Evolutionary conservation across 2,888 invertebrate species (phyloP).

Genomic region (Steinernema scapterisci): DNA sequence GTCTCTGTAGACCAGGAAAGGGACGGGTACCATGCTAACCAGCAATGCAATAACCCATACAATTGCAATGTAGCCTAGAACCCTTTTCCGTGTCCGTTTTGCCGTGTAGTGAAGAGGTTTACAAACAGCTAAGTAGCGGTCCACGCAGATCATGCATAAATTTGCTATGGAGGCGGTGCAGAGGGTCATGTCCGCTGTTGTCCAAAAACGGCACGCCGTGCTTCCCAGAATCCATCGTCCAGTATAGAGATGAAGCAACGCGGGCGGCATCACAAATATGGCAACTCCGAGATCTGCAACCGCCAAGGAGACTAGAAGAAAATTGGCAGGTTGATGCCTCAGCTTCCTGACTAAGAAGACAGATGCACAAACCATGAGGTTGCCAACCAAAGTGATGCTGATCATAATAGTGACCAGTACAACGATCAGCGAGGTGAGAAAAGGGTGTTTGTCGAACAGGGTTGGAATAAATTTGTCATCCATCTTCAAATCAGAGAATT

Average conservation of each 20-base stretch:
- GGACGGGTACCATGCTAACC: conserved; percentile 87
- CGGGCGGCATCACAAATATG: conserved; percentile 72
- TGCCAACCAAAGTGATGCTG: conserved; percentile 71
- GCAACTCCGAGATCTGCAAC: conserved; percentile 72
- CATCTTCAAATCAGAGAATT: background rate
- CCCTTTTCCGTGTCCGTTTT: conserved; percentile 79
- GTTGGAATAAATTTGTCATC: background rate
- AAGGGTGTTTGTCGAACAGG: conserved; percentile 35
- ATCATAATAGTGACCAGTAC: conserved; percentile 70
- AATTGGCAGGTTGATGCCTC: conserved; percentile 54
- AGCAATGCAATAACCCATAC: conserved; percentile 93
- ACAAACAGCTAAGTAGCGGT: conserved; percentile 72
- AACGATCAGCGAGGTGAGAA: conserved; percentile 41
- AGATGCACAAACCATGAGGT: conserved; percentile 71
- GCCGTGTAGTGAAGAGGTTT: conserved; percentile 93
- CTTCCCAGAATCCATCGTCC: conserved; percentile 49
- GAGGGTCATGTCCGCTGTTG: conserved; percentile 71
- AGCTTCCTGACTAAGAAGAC: conserved; percentile 71
- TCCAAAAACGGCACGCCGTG: conserved; percentile 70
- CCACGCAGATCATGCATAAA: conserved; percentile 72
- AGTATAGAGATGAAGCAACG: conserved; percentile 69
- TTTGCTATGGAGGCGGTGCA: conserved; percentile 73
- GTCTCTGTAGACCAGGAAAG: conserved; percentile 80
- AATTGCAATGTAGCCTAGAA: conserved; percentile 80
- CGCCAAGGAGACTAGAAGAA: conserved; percentile 71